Percentiles rank a stretch among this genome's conserved stretches.
phyloP scores from a whole-genome alignment of 2,797 vertebrate genomes.

The Amniataba percoides region DNA sequence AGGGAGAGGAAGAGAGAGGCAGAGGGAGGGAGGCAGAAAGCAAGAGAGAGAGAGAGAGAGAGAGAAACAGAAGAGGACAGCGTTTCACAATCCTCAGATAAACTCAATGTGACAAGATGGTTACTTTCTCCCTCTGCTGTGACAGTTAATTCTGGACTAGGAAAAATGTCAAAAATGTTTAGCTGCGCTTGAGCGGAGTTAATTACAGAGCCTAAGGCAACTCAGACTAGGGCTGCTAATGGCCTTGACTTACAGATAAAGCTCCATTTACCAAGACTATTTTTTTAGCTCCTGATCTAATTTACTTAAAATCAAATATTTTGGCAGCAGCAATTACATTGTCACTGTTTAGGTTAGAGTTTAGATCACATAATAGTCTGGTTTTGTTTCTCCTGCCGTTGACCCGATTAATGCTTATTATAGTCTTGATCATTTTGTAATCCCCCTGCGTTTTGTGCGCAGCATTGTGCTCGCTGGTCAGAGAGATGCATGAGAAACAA shows the following conservation, averaged over 20 bases:
- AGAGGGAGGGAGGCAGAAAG: constrained; percentile 7
- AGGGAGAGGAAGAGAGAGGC: not conserved
- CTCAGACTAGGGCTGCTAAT: constrained; percentile 92
- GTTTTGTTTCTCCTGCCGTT: constrained; percentile 30
- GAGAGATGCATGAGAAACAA: constrained; percentile 43
- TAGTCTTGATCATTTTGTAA: constrained; percentile 8
- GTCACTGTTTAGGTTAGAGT: constrained; percentile 79
- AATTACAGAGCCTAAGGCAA: constrained; percentile 94
- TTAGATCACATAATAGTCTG: constrained; percentile 29
- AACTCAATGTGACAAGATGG: constrained; percentile 94
- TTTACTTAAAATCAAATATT: constrained; percentile 96
- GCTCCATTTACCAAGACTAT: constrained; percentile 92
- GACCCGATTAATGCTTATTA: constrained; percentile 19
- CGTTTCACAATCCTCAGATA: constrained; percentile 86
- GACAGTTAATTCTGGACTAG: constrained; percentile 97
- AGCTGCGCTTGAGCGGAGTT: constrained; percentile 97
- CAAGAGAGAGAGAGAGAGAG: constrained; percentile 30
- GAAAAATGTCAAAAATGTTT: constrained; percentile 99
- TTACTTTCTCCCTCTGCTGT: constrained; percentile 94
- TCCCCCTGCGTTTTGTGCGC: not conserved
- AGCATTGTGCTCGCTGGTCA: not conserved
- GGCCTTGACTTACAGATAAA: constrained; percentile 95
- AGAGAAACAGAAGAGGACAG: constrained; percentile 57
- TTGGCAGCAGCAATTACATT: constrained; percentile 92
- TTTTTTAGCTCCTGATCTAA: constrained; percentile 93